Conservation (phyloP, 2,113 vertebrate species). For the Rutilus rutilus region DNA sequence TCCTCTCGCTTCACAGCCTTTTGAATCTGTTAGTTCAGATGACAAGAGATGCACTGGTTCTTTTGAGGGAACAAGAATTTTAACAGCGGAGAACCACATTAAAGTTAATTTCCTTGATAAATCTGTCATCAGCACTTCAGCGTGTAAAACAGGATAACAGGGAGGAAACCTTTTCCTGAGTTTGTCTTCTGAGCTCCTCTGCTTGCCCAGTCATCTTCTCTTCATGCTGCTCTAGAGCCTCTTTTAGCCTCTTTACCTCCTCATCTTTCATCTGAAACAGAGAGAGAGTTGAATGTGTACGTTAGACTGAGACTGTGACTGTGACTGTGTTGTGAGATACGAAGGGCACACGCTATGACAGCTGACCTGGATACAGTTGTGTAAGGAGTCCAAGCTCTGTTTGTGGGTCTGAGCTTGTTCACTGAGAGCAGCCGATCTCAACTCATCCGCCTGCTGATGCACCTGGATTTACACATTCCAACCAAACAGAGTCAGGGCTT, state of each 20-base stretch:
- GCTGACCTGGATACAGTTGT: constrained; percentile 66
- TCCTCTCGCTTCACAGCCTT: constrained; percentile 59
- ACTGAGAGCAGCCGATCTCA: constrained; percentile 62
- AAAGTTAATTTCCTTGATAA: neutral
- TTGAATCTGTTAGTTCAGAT: constrained; percentile 56
- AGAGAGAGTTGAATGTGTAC: neutral
- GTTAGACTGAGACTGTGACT: neutral
- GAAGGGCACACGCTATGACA: neutral
- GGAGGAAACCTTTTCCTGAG: constrained; percentile 62
- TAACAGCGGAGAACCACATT: neutral
- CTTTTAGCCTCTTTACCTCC: constrained; percentile 64
- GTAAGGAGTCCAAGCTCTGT: constrained; percentile 59
- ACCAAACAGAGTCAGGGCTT: neutral
- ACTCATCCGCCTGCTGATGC: constrained; percentile 58
- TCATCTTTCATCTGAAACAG: constrained; percentile 70
- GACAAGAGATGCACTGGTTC: neutral
- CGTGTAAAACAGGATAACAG: neutral
- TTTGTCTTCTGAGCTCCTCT: constrained; percentile 63
- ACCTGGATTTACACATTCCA: constrained; percentile 53
- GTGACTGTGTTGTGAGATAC: neutral
- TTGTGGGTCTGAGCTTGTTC: constrained; percentile 64
- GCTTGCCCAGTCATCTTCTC: constrained; percentile 61
- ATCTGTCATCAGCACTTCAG: neutral
- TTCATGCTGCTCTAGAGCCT: constrained; percentile 62
- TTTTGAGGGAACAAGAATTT: neutral